Percentiles rank a stretch among this genome's conserved stretches.
These are phyloP conservation scores for Galago senegalensis DNA, from an alignment of 2,797 vertebrate genomes.

Conservation along the genomic window DNA sequence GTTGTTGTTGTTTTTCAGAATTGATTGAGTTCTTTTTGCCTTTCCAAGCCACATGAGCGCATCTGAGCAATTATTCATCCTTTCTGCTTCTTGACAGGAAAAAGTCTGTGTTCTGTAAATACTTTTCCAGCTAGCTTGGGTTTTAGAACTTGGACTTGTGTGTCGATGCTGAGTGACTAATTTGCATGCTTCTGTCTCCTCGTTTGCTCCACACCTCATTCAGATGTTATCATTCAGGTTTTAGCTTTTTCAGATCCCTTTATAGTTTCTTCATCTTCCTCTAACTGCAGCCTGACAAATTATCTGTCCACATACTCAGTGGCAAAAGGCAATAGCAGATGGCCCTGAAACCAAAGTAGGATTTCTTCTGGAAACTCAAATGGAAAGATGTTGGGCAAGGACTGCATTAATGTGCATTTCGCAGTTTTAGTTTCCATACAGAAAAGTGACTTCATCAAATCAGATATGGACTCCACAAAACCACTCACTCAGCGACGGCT, in stretches of 20 bases:
- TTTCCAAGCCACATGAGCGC: background rate
- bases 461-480: constrained; percentile 44
- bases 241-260: constrained; percentile 48
- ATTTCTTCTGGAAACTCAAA: constrained; percentile 56
- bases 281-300: constrained; percentile 42
- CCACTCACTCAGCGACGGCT: constrained; percentile 11
- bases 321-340: constrained; percentile 63
- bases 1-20: background rate
- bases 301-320: constrained; percentile 23
- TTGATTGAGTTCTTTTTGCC: background rate
- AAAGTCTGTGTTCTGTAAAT: background rate
- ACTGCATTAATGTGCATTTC: constrained; percentile 34
- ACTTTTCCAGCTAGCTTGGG: background rate
- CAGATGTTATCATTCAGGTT: constrained; percentile 50
- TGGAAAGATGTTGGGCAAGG: background rate
- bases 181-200: background rate
- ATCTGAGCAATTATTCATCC: background rate
- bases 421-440: constrained; percentile 1
- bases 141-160: constrained; percentile 24
- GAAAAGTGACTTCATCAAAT: constrained; percentile 48
- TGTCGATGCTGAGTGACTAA: background rate
- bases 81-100: background rate
- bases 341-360: constrained; percentile 8
- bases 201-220: background rate
- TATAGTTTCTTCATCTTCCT: constrained; percentile 48